phyloP scores from a whole-genome alignment of 1,140 invertebrate genomes.

The Drosophila micromelanica region DNA sequence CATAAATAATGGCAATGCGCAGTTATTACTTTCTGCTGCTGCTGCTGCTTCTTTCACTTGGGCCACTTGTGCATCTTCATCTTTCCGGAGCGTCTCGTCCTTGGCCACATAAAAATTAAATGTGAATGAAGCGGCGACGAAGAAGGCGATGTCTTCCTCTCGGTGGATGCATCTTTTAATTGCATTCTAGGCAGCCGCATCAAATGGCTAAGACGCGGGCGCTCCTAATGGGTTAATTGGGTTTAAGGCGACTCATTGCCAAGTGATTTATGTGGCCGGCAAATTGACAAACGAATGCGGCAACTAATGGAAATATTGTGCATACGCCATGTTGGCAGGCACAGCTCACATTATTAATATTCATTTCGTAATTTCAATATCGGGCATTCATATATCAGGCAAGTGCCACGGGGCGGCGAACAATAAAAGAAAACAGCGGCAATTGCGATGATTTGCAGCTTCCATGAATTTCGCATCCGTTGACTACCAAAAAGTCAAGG shows the following conservation, averaged over 20 bases:
- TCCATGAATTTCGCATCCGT: constrained; percentile 22
- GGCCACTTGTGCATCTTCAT: constrained; percentile 7
- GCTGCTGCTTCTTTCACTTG: constrained; percentile 27
- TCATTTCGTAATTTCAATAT: constrained; percentile 50
- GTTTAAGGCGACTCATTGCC: constrained; percentile 57
- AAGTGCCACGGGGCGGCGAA: constrained; percentile 8
- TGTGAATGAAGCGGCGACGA: constrained; percentile 29
- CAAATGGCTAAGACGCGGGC: constrained; percentile 52
- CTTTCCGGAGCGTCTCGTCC: constrained; percentile 34
- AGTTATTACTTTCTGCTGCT: constrained; percentile 74
- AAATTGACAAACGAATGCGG: constrained; percentile 71
- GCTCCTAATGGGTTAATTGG: constrained; percentile 75
- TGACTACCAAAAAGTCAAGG: constrained; percentile 20
- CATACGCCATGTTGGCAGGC: constrained; percentile 41
- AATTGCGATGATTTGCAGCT: constrained; percentile 66
- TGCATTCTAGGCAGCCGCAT: constrained; percentile 72
- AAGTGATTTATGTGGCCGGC: constrained; percentile 57
- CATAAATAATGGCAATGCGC: constrained; percentile 81
- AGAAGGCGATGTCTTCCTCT: constrained; percentile 18
- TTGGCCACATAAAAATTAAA: constrained; percentile 77
- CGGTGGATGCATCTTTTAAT: constrained; percentile 56
- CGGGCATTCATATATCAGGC: constrained; percentile 51
- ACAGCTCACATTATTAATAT: constrained; percentile 65
- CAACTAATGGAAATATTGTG: constrained; percentile 64
- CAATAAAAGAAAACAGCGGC: constrained; percentile 50